These are phyloP conservation scores for Notodonta dromedarius DNA, from an alignment of 2,888 invertebrate genomes.

Conservation along the genomic window DNA sequence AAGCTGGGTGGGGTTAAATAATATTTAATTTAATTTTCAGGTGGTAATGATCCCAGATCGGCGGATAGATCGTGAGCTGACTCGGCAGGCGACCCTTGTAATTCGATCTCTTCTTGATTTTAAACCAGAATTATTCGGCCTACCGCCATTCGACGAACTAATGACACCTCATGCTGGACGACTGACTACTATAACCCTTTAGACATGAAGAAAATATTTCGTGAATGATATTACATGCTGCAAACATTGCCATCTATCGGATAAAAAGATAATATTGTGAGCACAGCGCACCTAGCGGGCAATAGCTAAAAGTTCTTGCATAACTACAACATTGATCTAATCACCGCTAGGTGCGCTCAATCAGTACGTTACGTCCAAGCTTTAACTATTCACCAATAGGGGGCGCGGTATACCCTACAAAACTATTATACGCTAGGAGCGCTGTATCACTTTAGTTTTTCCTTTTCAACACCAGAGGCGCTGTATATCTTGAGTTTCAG, in stretches of 20 bases:
- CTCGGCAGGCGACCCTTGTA: slow-evolving; percentile 85
- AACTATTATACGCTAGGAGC: background rate
- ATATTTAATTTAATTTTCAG: slow-evolving; percentile 35
- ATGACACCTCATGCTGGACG: background rate
- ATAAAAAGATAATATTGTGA: background rate
- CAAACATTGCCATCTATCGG: background rate
- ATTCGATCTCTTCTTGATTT: slow-evolving; percentile 90
- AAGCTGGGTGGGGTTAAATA: too few species aligned
- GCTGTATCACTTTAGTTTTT: background rate
- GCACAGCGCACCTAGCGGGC: background rate
- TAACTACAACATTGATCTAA: too few species aligned
- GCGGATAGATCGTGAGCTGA: slow-evolving; percentile 45
- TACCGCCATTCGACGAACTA: slow-evolving; percentile 85
- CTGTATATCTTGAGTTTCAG: too few species aligned
- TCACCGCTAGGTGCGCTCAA: too few species aligned
- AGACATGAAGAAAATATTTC: background rate
- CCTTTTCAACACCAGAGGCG: background rate
- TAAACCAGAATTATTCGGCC: slow-evolving; percentile 91
- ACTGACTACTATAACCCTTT: background rate
- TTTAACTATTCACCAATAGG: too few species aligned
- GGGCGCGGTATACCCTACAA: background rate
- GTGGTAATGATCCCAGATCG: slow-evolving; percentile 90
- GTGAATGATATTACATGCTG: background rate
- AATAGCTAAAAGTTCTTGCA: background rate
- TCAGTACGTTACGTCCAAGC: too few species aligned